phyloP scores from a whole-genome alignment of 2,797 vertebrate species.

The Danio tinwini region DNA sequence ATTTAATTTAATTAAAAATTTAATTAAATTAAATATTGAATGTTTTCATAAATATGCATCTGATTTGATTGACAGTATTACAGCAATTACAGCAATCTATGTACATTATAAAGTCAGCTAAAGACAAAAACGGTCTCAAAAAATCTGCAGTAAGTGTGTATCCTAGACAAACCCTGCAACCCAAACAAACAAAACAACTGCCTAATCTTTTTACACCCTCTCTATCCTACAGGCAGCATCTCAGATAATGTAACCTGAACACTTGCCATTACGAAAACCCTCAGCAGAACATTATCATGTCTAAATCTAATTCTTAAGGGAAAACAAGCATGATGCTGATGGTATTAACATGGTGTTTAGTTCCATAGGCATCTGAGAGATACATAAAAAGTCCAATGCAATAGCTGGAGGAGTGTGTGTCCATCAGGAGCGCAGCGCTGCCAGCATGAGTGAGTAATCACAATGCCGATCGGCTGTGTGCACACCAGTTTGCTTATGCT shows the following conservation, averaged over 20 bases:
- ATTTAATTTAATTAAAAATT: no score
- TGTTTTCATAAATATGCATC: no score
- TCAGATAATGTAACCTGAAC: constrained; percentile 28
- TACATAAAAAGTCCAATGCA: not conserved
- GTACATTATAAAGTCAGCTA: constrained; percentile 11
- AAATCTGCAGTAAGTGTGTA: constrained; percentile 27
- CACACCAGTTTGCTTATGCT: not conserved
- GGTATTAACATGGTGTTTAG: not conserved
- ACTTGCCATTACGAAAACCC: constrained; percentile 6
- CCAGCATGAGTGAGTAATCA: constrained; percentile 68
- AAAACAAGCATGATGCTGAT: constrained; percentile 27
- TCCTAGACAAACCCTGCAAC: constrained; percentile 23
- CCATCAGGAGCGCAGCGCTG: constrained; percentile 18
- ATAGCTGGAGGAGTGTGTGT: constrained; percentile 29
- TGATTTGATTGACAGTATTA: no score
- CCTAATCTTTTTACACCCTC: constrained; percentile 6
- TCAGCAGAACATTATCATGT: not conserved
- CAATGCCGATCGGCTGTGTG: constrained; percentile 55
- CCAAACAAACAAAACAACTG: constrained; percentile 18
- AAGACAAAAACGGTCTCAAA: constrained; percentile 17
- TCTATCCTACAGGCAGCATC: constrained; percentile 16
- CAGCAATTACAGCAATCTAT: not conserved
- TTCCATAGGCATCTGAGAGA: not conserved
- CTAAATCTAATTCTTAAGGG: constrained; percentile 3
- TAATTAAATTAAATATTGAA: no score